Conservation (phyloP, 2,888 invertebrate species). For the Aphodius sticticus region DNA sequence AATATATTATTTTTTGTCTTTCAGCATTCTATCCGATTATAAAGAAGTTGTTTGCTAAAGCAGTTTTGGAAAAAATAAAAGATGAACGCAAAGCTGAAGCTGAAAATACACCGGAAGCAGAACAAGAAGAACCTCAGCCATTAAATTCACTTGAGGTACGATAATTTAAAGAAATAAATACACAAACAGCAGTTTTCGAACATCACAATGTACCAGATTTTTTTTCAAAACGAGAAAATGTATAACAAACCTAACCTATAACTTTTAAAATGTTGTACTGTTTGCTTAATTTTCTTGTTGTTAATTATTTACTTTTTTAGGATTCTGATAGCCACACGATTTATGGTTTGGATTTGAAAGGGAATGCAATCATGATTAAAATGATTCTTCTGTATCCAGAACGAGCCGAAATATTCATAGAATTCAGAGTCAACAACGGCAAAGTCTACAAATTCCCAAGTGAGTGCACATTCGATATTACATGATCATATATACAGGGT, state of each 20-base stretch:
- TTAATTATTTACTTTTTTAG: slow-evolving; percentile 15
- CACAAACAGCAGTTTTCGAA: no score
- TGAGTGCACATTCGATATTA: background rate
- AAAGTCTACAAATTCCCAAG: slow-evolving; percentile 29
- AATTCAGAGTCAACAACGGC: slow-evolving; percentile 27
- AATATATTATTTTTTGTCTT: no score
- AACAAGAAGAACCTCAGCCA: slow-evolving; percentile 18
- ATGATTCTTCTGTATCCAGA: slow-evolving; percentile 21
- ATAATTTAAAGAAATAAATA: no score
- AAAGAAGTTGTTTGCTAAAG: slow-evolving; percentile 13
- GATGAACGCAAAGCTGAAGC: background rate
- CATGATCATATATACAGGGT: background rate
- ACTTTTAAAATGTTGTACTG: background rate
- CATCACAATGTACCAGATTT: no score
- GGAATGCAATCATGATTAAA: slow-evolving; percentile 28
- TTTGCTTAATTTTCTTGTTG: no score
- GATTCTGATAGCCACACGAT: slow-evolving; percentile 26
- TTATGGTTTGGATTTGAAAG: slow-evolving; percentile 29
- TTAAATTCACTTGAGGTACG: slow-evolving; percentile 11
- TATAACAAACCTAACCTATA: no score
- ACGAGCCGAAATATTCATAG: slow-evolving; percentile 24
- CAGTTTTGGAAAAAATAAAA: slow-evolving; percentile 10
- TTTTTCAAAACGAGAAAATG: no score
- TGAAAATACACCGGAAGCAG: background rate
- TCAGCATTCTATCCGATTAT: slow-evolving; percentile 14